Base-by-base conservation (phyloP, 2,113 vertebrate species). In the Alaudala cheleensis region DNA sequence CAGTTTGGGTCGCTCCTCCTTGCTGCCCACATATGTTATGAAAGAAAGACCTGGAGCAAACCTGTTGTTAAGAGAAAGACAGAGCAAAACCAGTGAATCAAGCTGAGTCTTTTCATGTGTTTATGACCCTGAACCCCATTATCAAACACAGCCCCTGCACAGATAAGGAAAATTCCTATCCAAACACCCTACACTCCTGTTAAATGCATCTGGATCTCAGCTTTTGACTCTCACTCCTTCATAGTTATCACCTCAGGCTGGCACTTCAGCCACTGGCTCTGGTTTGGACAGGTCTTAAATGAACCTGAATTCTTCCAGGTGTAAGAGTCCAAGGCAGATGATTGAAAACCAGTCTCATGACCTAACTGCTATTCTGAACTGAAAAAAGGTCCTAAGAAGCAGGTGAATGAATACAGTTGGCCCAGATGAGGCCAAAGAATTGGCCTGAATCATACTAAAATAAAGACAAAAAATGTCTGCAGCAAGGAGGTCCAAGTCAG, bases 41-140 rank as follows among this genome's bases (percentile, higher is more conserved):
- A 98, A 98, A 45, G 89, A 97, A 92, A 99, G 98, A 57, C 96
- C 88, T 4, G 99, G 98, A 80, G 98, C 98, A 81, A 99, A 97
- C 77, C 99, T 99, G 94, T 96, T 89, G 34, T 49, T 72, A 95
- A 78, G 34, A 94, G 58, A 85, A 95, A 86, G 37, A 37, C 37
- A 37, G 34, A 70, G 14, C 8, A 37, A 78, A 90, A 86, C 2
- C 6, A 88, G 64, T 34, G 29, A 84, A 40, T 33, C 33, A 54
- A 45, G 19, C 9, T 21, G 33, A 76, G 24, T 24, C 21, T 77
- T 77, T 34, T 49, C 10, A 23, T 3, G 12, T 34, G n/a, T 47
- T 92, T 87, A 49, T 51, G 29, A 90, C 18, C 24, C 31, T 57
- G 15, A 37, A 54, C 3, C 25, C 62, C 47, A 44, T 21, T 71